Conservation (phyloP, 1,140 invertebrate species). For the Achatina immaculata region DNA sequence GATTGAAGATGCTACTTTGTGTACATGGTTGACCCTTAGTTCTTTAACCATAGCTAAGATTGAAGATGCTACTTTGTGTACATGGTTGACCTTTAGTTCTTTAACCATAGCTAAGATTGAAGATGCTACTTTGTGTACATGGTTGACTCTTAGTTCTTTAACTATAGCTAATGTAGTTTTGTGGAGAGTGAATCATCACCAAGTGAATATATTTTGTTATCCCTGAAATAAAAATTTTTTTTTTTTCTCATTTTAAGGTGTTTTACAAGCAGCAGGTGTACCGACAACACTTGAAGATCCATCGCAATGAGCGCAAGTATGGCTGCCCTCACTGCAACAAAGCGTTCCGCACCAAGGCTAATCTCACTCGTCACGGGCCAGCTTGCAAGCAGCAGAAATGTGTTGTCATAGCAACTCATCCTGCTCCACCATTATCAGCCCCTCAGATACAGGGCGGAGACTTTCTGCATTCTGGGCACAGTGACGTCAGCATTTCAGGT, state of each 20-base stretch:
- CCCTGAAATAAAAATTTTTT: neutral
- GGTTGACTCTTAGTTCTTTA: no score
- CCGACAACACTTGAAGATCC: slow-evolving; percentile 72
- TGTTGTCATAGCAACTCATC: neutral
- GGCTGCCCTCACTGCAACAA: slow-evolving; percentile 72
- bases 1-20: no score
- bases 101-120: no score
- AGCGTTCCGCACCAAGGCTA: slow-evolving; percentile 52
- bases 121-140: no score
- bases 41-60: no score
- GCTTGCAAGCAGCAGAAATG: slow-evolving; percentile 48
- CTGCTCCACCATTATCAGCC: neutral
- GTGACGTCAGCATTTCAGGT: neutral
- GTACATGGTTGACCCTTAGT: no score
- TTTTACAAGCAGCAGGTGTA: slow-evolving; percentile 66
- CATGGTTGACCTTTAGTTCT: no score
- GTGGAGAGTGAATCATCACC: no score
- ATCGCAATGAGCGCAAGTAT: slow-evolving; percentile 72
- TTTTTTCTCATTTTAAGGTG: slow-evolving; percentile 13
- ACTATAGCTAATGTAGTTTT: no score
- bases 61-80: no score
- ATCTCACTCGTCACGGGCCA: slow-evolving; percentile 50
- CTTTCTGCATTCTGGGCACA: slow-evolving; percentile 3
- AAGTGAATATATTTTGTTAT: neutral
- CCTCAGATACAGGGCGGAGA: neutral